Evolutionary conservation across 2,113 vertebrate genomes (phyloP).

Genomic region (Synodontis membranacea): DNA sequence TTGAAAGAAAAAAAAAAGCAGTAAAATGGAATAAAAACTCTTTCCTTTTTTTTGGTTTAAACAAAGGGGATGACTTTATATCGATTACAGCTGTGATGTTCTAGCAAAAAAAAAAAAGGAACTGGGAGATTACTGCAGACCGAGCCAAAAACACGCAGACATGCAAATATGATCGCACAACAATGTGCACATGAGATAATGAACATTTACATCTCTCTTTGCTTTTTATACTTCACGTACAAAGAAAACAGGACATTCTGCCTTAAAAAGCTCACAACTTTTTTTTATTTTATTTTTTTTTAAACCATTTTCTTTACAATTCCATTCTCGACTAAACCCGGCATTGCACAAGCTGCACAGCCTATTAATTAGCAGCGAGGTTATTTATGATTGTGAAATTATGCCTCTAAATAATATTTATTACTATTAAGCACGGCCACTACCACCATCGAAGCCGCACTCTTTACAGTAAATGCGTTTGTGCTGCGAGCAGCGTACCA

Average conservation of each 20-base stretch:
- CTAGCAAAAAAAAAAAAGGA: neutral
- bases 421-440: constrained; percentile 9
- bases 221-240: neutral
- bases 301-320: neutral
- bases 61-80: neutral
- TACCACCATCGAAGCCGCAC: neutral
- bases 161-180: neutral
- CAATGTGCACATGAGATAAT: neutral
- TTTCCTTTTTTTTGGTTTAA: neutral
- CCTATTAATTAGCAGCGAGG: constrained; percentile 21
- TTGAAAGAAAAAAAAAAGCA: neutral
- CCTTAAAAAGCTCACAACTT: neutral
- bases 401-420: constrained; percentile 17
- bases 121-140: neutral
- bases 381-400: constrained; percentile 13
- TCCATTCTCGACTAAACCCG: neutral
- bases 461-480: neutral
- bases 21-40: neutral
- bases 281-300: neutral
- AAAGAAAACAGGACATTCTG: neutral
- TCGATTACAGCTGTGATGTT: neutral
- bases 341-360: neutral
- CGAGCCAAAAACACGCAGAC: neutral
- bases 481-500: constrained; percentile 5
- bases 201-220: neutral